Conservation (phyloP, 2,113 vertebrate species). For the Lophius piscatorius region DNA sequence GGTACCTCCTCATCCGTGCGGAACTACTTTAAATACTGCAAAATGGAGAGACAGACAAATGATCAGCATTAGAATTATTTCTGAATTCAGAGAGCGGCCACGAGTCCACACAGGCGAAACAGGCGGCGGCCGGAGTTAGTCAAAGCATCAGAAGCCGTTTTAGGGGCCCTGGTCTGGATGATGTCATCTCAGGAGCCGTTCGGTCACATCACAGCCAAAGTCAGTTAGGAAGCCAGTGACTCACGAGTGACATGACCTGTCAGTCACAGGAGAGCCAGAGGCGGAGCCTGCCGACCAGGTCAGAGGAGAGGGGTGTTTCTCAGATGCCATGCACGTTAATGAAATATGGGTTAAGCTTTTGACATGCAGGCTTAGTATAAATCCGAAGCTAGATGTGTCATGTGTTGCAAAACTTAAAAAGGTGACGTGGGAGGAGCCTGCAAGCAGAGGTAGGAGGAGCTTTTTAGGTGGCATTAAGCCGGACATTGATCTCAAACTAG, state of each 20-base stretch:
- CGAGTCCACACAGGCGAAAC: slow-evolving; percentile 51
- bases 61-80: slow-evolving; percentile 74
- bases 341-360: slow-evolving; percentile 38
- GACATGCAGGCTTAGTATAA: slow-evolving; percentile 77
- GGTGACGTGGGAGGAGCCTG: slow-evolving; percentile 70
- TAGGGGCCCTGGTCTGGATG: slow-evolving; percentile 16
- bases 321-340: slow-evolving; percentile 69
- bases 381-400: slow-evolving; percentile 38
- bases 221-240: slow-evolving; percentile 78
- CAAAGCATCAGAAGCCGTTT: slow-evolving; percentile 44
- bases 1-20: slow-evolving; percentile 79
- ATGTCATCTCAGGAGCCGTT: slow-evolving; percentile 5
- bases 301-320: slow-evolving; percentile 47
- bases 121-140: slow-evolving; percentile 53
- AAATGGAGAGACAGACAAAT: slow-evolving; percentile 84
- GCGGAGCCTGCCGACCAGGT: slow-evolving; percentile 51
- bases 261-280: slow-evolving; percentile 42
- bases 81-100: slow-evolving; percentile 30
- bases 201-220: slow-evolving; percentile 42
- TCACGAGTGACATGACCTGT: slow-evolving; percentile 72
- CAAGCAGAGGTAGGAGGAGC: slow-evolving; percentile 84
- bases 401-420: slow-evolving; percentile 44
- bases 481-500: slow-evolving; percentile 69
- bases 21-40: slow-evolving; percentile 89
- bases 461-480: slow-evolving; percentile 61